Evolutionary conservation across 2,888 invertebrate species (phyloP).

Genomic region (Sphaerophoria taeniata): DNA sequence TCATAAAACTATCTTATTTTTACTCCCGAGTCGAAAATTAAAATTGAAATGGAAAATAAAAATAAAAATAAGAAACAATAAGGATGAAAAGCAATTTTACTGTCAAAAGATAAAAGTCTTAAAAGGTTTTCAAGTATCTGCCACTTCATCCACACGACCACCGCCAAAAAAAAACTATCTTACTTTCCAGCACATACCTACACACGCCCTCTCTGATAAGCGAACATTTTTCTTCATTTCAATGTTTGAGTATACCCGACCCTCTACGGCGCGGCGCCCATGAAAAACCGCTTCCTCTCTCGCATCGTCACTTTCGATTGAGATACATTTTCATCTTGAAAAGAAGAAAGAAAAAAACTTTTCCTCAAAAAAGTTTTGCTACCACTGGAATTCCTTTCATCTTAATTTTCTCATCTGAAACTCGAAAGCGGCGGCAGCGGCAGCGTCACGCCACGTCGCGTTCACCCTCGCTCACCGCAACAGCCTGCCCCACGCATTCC

Average conservation of each 20-base stretch:
- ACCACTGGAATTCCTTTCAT: constrained; percentile 70
- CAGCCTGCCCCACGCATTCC: constrained; percentile 51
- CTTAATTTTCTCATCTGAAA: constrained; percentile 51
- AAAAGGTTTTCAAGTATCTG: constrained; percentile 70
- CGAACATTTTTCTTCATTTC: constrained; percentile 5
- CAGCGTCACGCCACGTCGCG: constrained; percentile 21
- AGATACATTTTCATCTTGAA: constrained; percentile 50
- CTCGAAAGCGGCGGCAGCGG: background rate
- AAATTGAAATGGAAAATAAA: constrained; percentile 7
- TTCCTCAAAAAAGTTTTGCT: constrained; percentile 46
- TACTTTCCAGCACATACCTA: constrained; percentile 52
- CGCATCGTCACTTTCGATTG: constrained; percentile 62
- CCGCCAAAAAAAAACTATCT: constrained; percentile 23
- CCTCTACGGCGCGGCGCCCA: background rate
- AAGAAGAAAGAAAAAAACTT: constrained; percentile 50
- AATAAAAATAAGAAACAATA: constrained; percentile 7
- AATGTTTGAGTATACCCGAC: background rate
- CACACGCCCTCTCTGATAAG: constrained; percentile 29
- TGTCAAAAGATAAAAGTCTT: constrained; percentile 61
- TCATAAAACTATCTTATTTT: constrained; percentile 64
- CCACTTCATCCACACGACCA: constrained; percentile 37
- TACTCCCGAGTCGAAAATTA: constrained; percentile 7
- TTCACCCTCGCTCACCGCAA: background rate
- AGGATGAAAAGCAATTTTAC: constrained; percentile 35
- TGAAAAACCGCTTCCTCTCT: background rate